These are phyloP conservation scores for Cremastinae sp. DNA, from an alignment of 2,888 invertebrate species.

Conservation along the genomic window DNA sequence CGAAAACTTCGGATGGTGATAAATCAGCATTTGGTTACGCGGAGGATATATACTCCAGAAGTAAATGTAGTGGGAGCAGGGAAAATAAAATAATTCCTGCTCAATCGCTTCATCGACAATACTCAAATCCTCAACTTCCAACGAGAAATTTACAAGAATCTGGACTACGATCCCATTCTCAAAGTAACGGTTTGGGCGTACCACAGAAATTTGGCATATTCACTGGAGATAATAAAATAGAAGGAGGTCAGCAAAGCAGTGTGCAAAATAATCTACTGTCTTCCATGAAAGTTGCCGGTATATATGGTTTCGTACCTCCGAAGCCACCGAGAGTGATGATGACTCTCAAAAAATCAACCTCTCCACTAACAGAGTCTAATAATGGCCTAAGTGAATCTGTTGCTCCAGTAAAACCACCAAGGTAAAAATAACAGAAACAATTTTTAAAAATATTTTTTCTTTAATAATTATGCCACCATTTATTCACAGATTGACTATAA, in stretches of 20 bases:
- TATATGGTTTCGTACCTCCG: slow-evolving; percentile 70
- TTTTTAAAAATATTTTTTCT: background rate
- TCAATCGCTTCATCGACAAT: slow-evolving; percentile 70
- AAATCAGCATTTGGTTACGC: slow-evolving; percentile 13
- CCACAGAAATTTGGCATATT: slow-evolving; percentile 43
- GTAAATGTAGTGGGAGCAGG: slow-evolving; percentile 23
- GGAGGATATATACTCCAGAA: slow-evolving; percentile 25
- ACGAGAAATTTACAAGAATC: slow-evolving; percentile 62
- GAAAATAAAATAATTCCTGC: slow-evolving; percentile 35
- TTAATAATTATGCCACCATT: background rate
- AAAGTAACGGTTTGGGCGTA: slow-evolving; percentile 17
- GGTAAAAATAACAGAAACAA: slow-evolving; percentile 64
- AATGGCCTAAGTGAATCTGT: slow-evolving; percentile 63
- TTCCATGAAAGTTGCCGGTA: slow-evolving; percentile 67
- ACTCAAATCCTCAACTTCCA: slow-evolving; percentile 74
- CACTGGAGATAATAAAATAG: slow-evolving; percentile 34
- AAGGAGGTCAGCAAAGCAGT: slow-evolving; percentile 39
- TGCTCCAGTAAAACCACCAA: slow-evolving; percentile 73
- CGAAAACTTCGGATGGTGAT: slow-evolving; percentile 44
- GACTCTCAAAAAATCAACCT: slow-evolving; percentile 70
- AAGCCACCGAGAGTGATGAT: slow-evolving; percentile 76
- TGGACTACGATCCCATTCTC: slow-evolving; percentile 34
- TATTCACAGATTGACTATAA: slow-evolving; percentile 61
- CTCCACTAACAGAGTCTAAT: slow-evolving; percentile 64
- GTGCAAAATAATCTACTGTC: slow-evolving; percentile 71